A percentile compares a stretch with the other conserved stretches of the same genome.
These are phyloP conservation scores for Furnarius figulus DNA, from an alignment of 2,113 vertebrate genomes.

Conservation along the genomic window DNA sequence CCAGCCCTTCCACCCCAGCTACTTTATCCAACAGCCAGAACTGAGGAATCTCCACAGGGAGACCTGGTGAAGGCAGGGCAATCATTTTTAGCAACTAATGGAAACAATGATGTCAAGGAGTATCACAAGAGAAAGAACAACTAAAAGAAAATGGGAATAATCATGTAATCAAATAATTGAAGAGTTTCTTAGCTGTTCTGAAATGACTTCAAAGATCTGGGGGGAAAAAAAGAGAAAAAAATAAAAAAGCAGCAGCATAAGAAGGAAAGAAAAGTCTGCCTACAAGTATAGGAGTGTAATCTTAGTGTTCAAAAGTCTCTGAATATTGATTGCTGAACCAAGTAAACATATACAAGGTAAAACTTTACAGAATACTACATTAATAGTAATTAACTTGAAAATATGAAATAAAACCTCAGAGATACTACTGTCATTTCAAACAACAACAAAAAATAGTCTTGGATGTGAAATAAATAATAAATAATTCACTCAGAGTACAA, in stretches of 20 bases:
- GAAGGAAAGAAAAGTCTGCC: not conserved
- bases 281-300: not conserved
- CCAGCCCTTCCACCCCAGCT: not conserved
- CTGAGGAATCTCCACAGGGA: not conserved
- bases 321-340: not conserved
- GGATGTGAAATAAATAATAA: not conserved
- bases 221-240: fast-evolving
- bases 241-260: not conserved
- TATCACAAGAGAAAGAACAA: not conserved
- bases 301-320: not conserved
- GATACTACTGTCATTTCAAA: not conserved
- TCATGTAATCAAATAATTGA: not conserved
- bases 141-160: not conserved
- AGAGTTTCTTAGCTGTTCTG: not conserved
- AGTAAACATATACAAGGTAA: not conserved
- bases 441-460: not conserved
- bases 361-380: not conserved
- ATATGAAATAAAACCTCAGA: not conserved
- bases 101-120: not conserved
- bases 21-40: not conserved
- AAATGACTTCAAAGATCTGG: not conserved
- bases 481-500: not conserved
- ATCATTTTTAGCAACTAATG: not conserved
- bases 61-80: not conserved
- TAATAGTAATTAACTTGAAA: not conserved